Conservation (phyloP, 2,888 invertebrate genomes). For the Dusona sp. region DNA sequence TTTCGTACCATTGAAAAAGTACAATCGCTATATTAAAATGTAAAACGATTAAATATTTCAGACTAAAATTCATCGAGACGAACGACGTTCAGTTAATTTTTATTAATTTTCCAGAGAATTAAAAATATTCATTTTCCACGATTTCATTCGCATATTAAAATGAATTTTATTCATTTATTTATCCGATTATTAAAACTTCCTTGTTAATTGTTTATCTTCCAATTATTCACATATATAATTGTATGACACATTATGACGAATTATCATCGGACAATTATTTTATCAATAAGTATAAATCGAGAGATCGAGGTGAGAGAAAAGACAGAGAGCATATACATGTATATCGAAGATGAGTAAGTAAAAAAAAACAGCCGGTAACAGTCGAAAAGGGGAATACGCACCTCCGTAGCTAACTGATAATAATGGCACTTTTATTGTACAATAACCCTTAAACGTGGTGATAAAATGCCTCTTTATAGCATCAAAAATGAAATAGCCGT, state of each 20-base stretch:
- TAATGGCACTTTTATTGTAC: conserved; percentile 84
- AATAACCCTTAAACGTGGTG: conserved; percentile 84
- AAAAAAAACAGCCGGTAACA: conserved; percentile 44
- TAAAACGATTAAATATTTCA: conserved; percentile 24
- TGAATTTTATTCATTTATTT: neutral
- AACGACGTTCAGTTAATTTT: conserved; percentile 1
- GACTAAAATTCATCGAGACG: conserved; percentile 2
- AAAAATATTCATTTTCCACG: neutral
- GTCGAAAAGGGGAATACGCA: conserved; percentile 69
- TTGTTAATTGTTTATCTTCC: neutral
- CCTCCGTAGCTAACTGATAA: conserved; percentile 82
- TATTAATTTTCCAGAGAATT: neutral
- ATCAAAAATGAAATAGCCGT: conserved; percentile 83
- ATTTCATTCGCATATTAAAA: neutral
- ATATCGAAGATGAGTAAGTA: conserved; percentile 14
- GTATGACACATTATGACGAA: neutral
- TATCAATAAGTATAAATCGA: neutral
- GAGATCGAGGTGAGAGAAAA: neutral
- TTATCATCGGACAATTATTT: neutral
- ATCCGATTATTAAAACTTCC: neutral
- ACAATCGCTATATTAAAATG: conserved; percentile 27
- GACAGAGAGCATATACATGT: neutral
- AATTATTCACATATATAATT: neutral
- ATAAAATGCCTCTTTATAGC: conserved; percentile 83
- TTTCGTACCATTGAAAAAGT: conserved; percentile 42